Base-by-base conservation (phyloP, 2,888 invertebrate species). In the Formica aserva region DNA sequence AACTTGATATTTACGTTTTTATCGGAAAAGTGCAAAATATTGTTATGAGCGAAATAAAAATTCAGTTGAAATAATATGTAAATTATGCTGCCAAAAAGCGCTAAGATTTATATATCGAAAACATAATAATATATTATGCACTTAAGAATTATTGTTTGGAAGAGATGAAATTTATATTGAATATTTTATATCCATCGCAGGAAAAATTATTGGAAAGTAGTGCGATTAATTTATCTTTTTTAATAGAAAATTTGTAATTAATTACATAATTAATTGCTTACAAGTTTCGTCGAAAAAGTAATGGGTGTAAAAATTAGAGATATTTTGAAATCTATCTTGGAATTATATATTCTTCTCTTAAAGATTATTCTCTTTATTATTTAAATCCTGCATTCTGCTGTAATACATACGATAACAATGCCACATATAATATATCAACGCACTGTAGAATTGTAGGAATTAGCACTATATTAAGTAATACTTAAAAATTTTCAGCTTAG, bases 31-130 rank as follows among this genome's bases (percentile, higher is more conserved):
- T 55, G 11, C 15, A 22, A 52, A 35, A 55, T 71, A 22, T 13
- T 26, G 15, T 13, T 52, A 35, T 1, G 22, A 22, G 22, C 4
- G n/a, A 71, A 22, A 71, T 55, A 35, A 71, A 35, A 22, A 71
- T 55, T 55, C 3, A 52, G 1, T 52, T n/a, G 15, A 52, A 52
- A 52, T 48, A 69, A 48, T 11, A 69, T 3, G 13, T 52, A 32
- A 32, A 22, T 15, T 1, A 4, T 32, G 1, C 3, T 71, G 35
- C 15, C 18, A 48, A 48, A 22, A 71, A 71, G 3, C 4, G 22
- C 4, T 13, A 13, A 26, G 13, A 74, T 74, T 57, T 74, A n/a
- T 41, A 55, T 35, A 71, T 57, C 18, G 18, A 57, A 57, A 57
- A 57, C 26, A 38, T 72, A 57, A 60, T 60, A 60, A 57, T 74